A percentile compares a stretch with the other conserved stretches of the same genome.
phyloP scores from a whole-genome alignment of 2,797 vertebrate genomes.

The Etheostoma perlongum region DNA sequence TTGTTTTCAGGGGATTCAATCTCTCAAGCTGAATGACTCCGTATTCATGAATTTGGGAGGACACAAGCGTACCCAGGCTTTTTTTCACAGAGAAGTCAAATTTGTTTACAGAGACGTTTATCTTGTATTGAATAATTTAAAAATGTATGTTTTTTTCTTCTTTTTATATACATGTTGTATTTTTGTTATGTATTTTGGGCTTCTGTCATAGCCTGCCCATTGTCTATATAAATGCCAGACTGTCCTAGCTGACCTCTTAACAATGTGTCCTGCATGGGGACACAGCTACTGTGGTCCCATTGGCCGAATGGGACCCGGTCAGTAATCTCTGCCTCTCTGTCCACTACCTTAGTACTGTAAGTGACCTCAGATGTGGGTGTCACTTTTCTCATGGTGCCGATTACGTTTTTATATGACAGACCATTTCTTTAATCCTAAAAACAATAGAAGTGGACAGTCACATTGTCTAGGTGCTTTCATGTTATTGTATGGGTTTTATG shows the following conservation, averaged over 20 bases:
- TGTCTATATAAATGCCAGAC: conserved; percentile 50
- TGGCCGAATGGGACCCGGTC: conserved; percentile 21
- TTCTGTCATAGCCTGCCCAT: conserved; percentile 30
- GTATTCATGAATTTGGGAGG: conserved; percentile 49
- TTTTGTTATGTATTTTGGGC: conserved; percentile 49
- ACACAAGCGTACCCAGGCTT: conserved; percentile 35
- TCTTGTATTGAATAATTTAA: conserved; percentile 82
- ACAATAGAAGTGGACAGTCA: neutral
- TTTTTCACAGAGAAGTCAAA: conserved; percentile 55
- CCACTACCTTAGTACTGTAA: conserved; percentile 37
- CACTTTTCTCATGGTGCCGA: conserved; percentile 49
- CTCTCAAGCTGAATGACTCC: conserved; percentile 54
- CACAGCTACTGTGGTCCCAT: conserved; percentile 46
- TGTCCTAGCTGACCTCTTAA: conserved; percentile 49
- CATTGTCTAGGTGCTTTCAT: conserved; percentile 31
- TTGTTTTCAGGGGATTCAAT: conserved; percentile 40
- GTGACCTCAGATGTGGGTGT: conserved; percentile 33
- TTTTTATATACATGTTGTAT: conserved; percentile 58
- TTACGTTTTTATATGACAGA: conserved; percentile 31
- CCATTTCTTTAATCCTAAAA: conserved; percentile 25
- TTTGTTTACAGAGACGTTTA: conserved; percentile 86
- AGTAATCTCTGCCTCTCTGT: conserved; percentile 25
- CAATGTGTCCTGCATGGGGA: conserved; percentile 62
- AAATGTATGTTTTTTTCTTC: conserved; percentile 60
- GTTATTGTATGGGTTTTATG: conserved; percentile 21